Evolutionary conservation across 2,888 invertebrate genomes (phyloP).

Genomic region (Caenorhabditis parvicauda): DNA sequence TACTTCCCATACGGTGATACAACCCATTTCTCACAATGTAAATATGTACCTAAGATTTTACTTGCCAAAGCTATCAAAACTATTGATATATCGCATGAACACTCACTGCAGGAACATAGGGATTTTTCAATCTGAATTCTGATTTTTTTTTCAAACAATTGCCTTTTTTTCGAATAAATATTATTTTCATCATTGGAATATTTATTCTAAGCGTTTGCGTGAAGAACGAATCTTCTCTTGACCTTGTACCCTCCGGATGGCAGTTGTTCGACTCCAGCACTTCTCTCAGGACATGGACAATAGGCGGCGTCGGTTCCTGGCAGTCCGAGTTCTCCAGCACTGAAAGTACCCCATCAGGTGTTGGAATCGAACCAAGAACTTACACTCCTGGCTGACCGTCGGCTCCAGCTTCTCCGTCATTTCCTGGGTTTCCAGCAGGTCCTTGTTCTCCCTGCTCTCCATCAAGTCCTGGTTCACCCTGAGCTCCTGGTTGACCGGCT

Average conservation of each 20-base stretch:
- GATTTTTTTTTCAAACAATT: no score
- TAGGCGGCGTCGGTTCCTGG: slow-evolving; percentile 24
- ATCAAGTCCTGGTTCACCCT: slow-evolving; percentile 14
- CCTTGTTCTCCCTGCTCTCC: slow-evolving; percentile 28
- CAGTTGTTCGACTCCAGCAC: slow-evolving; percentile 12
- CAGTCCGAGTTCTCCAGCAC: slow-evolving; percentile 16
- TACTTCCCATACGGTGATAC: no score
- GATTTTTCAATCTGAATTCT: no score
- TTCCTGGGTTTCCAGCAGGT: slow-evolving; percentile 22
- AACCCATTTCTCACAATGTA: no score
- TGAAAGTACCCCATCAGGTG: slow-evolving; percentile 7
- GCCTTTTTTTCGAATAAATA: no score
- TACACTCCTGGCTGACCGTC: slow-evolving; percentile 30
- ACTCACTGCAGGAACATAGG: no score
- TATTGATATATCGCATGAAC: no score
- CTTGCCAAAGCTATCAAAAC: no score
- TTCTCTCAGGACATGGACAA: slow-evolving; percentile 25
- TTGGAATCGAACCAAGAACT: slow-evolving; percentile 3
- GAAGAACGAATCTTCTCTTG: slow-evolving; percentile 14
- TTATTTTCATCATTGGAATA: no score
- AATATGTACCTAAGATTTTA: no score
- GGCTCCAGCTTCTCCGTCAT: slow-evolving; percentile 24
- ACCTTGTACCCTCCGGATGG: slow-evolving; percentile 19
- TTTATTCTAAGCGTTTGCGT: no score
- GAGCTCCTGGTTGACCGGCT: slow-evolving; percentile 17